Evolutionary conservation across 2,113 vertebrate genomes (phyloP).

Genomic region (Dissostichus mawsoni): DNA sequence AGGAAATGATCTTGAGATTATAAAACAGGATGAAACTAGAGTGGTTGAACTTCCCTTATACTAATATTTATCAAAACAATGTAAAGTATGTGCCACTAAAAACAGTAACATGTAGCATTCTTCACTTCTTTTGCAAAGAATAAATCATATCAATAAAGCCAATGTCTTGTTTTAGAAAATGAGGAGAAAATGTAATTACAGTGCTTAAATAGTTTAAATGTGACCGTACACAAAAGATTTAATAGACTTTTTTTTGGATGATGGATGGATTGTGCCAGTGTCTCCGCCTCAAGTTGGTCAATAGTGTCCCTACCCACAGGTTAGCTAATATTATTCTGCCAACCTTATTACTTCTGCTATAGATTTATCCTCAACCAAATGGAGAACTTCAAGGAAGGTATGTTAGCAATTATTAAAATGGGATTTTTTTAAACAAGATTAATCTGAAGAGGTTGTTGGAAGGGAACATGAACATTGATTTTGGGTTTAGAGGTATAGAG

Average conservation of each 20-base stretch:
- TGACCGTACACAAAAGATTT: not conserved
- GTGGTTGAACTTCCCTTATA: not conserved
- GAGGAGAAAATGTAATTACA: too few species aligned
- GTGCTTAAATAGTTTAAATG: not conserved
- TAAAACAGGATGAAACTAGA: not conserved
- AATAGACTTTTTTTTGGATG: not conserved
- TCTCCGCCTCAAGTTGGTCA: not conserved
- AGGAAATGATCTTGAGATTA: not conserved
- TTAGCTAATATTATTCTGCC: too few species aligned
- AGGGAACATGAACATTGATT: not conserved
- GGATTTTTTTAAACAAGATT: not conserved
- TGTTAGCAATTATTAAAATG: not conserved
- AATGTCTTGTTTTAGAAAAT: too few species aligned
- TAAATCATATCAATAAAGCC: too few species aligned
- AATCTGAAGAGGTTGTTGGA: not conserved
- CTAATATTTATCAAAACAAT: not conserved
- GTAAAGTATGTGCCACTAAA: not conserved
- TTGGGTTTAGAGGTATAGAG: not conserved
- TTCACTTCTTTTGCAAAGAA: too few species aligned
- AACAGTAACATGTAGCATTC: not conserved
- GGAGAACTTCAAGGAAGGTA: constrained; percentile 4
- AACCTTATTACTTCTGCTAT: not conserved
- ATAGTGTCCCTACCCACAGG: not conserved
- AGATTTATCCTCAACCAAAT: not conserved
- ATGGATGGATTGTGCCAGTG: not conserved